A percentile compares a stretch with the other conserved stretches of the same genome.
phyloP scores from a whole-genome alignment of 2,797 vertebrate genomes.

The Dryobates pubescens region DNA sequence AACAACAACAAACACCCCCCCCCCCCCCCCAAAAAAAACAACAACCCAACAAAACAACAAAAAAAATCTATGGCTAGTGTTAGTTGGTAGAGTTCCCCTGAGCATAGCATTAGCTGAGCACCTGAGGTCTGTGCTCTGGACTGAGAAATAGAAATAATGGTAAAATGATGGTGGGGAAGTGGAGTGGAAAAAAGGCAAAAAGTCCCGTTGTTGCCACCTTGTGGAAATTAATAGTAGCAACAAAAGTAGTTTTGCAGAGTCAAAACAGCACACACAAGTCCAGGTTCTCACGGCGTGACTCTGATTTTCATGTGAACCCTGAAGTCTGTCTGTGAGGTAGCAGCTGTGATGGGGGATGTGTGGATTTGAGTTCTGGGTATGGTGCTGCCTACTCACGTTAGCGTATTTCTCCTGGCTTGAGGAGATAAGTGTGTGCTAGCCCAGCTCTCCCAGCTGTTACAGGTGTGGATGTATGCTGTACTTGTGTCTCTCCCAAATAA shows the following conservation, averaged over 20 bases:
- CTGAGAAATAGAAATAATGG: accelerated
- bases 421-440: accelerated
- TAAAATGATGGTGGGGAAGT: accelerated
- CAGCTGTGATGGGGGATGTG: background rate
- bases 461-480: background rate
- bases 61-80: background rate
- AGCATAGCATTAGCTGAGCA: background rate
- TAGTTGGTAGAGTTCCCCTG: too few relatives aligned
- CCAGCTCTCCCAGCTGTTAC: accelerated
- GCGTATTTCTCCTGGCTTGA: accelerated
- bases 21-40: too few relatives aligned
- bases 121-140: background rate
- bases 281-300: background rate
- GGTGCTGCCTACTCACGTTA: background rate
- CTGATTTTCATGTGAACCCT: accelerated
- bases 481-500: background rate
- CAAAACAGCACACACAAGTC: accelerated
- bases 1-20: too few relatives aligned
- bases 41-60: too few relatives aligned
- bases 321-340: background rate
- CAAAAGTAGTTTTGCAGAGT: background rate
- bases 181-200: background rate
- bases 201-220: constrained; percentile 68
- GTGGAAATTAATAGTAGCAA: constrained; percentile 25
- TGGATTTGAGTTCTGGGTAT: background rate